Percentiles rank a stretch among this genome's conserved stretches.
These are phyloP conservation scores for Erythrolamprus reginae DNA, from an alignment of 2,113 vertebrate species.

Conservation along the genomic window DNA sequence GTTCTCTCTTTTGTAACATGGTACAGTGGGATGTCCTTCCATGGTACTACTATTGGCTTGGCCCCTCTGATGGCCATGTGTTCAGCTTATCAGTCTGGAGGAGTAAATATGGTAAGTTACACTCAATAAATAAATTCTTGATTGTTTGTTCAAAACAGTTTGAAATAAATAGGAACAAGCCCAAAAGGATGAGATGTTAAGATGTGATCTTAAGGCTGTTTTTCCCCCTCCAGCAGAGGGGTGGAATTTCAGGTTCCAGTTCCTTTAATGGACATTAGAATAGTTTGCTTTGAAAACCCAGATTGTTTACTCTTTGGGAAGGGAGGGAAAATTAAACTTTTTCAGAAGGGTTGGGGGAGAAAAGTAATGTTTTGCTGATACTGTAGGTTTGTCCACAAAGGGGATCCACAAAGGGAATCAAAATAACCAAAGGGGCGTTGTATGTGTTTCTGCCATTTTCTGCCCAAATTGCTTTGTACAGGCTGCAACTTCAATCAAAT, in stretches of 20 bases:
- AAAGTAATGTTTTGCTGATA: not conserved
- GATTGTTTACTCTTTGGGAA: not conserved
- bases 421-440: not conserved
- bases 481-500: not conserved
- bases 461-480: not conserved
- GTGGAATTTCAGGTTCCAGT: not conserved
- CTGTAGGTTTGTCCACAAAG: not conserved
- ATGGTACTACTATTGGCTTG: slow-evolving; percentile 91
- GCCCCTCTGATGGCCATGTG: slow-evolving; percentile 96
- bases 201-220: too few relatives aligned
- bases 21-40: slow-evolving; percentile 84
- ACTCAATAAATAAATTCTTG: not conserved
- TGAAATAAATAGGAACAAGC: not conserved
- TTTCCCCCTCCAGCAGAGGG: not conserved
- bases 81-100: slow-evolving; percentile 92
- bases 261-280: not conserved
- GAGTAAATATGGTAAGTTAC: slow-evolving; percentile 90
- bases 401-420: not conserved
- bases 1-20: slow-evolving; percentile 30
- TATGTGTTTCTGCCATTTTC: not conserved
- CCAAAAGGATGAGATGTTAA: not conserved
- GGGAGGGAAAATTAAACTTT: not conserved
- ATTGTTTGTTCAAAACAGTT: not conserved
- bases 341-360: not conserved
- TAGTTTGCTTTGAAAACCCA: not conserved